A percentile compares a stretch with the other conserved stretches of the same genome.
Conservation (phyloP, 2,797 vertebrate genomes). For the Onychomys leucogaster region DNA sequence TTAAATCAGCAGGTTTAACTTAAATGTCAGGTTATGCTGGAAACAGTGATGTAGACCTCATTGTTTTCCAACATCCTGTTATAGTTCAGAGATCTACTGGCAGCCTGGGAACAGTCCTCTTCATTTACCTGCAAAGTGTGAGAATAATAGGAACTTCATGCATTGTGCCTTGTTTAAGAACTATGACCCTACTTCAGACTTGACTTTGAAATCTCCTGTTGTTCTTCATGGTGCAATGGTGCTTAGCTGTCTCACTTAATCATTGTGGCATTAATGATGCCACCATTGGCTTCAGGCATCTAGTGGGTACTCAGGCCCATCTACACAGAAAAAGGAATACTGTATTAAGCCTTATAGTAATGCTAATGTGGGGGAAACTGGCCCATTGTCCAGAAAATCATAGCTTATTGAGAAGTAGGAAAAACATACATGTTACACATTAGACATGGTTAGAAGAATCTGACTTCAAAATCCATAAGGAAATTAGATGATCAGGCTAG, state of each 20-base stretch:
- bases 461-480: slow-evolving; percentile 26
- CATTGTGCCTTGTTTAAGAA: slow-evolving; percentile 66
- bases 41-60: slow-evolving; percentile 30
- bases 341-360: slow-evolving; percentile 45
- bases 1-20: background rate
- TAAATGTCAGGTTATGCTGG: background rate
- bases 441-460: background rate
- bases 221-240: slow-evolving; percentile 69
- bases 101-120: slow-evolving; percentile 7
- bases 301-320: slow-evolving; percentile 57
- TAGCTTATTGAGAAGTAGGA: slow-evolving; percentile 40
- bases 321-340: slow-evolving; percentile 14
- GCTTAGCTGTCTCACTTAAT: slow-evolving; percentile 78
- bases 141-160: slow-evolving; percentile 43
- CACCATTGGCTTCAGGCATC: slow-evolving; percentile 75
- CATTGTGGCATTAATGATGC: slow-evolving; percentile 80
- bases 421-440: slow-evolving; percentile 2
- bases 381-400: background rate
- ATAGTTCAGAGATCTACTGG: slow-evolving; percentile 26
- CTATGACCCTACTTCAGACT: slow-evolving; percentile 48
- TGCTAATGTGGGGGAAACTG: slow-evolving; percentile 16
- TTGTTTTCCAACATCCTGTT: slow-evolving; percentile 24
- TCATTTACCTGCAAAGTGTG: slow-evolving; percentile 45
- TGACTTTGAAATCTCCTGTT: slow-evolving; percentile 79
- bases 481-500: slow-evolving; percentile 28